These are phyloP conservation scores for Cyanoderma ruficeps DNA, from an alignment of 2,113 vertebrate species.

Conservation along the genomic window DNA sequence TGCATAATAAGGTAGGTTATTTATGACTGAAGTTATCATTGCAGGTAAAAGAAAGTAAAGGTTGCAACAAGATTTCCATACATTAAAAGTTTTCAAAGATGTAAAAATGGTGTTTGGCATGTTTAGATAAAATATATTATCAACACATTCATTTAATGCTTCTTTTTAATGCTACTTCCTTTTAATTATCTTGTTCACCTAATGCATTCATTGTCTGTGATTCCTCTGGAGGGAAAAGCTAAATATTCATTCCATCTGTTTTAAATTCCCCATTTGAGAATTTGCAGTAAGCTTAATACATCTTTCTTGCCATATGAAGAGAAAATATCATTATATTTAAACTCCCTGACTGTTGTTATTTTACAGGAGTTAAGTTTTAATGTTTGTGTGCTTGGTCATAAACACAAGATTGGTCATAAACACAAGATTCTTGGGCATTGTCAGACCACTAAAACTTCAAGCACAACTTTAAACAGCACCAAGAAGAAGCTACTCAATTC, in stretches of 20 bases:
- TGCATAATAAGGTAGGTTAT: neutral
- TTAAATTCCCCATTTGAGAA: slow-evolving; percentile 49
- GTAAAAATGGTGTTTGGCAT: neutral
- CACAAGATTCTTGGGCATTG: neutral
- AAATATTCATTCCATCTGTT: slow-evolving; percentile 58
- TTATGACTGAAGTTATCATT: neutral
- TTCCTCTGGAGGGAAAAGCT: slow-evolving; percentile 43
- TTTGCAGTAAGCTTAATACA: slow-evolving; percentile 18
- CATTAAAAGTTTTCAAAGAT: neutral
- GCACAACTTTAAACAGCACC: neutral
- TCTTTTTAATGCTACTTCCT: slow-evolving; percentile 2
- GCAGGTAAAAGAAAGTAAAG: neutral
- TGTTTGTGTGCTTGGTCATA: slow-evolving; percentile 5
- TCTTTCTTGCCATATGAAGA: slow-evolving; percentile 48
- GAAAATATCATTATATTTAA: slow-evolving; percentile 47
- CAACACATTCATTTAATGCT: neutral
- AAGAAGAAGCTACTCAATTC: neutral
- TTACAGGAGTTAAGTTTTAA: slow-evolving; percentile 59
- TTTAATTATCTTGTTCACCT: slow-evolving; percentile 7
- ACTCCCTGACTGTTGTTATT: slow-evolving; percentile 40
- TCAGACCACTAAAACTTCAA: neutral
- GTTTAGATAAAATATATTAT: neutral
- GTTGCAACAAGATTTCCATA: neutral
- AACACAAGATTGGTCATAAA: neutral
- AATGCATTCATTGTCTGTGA: neutral